phyloP scores from a whole-genome alignment of 1,140 invertebrate species.

The Yoshiicerus persimilis region DNA sequence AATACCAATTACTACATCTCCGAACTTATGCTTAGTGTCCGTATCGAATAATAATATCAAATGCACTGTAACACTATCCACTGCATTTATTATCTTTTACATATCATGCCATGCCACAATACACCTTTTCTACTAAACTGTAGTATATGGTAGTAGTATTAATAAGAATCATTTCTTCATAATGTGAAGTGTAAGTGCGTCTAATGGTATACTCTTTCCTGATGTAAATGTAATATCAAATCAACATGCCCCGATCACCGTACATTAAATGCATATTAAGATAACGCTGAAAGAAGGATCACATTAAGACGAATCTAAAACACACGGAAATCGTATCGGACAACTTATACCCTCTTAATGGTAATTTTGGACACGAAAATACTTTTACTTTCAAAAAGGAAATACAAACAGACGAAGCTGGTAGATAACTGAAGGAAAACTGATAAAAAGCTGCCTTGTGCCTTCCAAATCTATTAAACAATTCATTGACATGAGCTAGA shows the following conservation, averaged over 20 bases:
- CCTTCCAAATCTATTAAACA: background rate
- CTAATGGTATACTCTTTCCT: too few species aligned
- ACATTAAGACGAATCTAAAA: background rate
- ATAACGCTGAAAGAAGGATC: background rate
- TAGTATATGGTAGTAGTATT: too few species aligned
- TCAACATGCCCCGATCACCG: background rate
- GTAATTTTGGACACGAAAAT: background rate
- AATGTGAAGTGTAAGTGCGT: too few species aligned
- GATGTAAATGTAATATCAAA: too few species aligned
- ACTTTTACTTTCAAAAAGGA: constrained; percentile 7
- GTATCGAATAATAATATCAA: constrained; percentile 1
- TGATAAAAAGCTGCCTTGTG: background rate
- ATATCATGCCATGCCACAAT: too few species aligned
- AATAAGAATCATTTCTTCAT: too few species aligned
- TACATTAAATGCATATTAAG: background rate
- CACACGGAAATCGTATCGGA: background rate
- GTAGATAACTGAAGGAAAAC: background rate
- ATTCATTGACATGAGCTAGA: constrained; percentile 12
- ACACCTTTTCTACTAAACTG: background rate
- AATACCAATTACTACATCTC: background rate
- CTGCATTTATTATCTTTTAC: background rate
- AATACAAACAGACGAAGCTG: background rate
- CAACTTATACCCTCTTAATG: background rate
- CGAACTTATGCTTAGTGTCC: constrained; percentile 7
- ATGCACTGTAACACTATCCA: background rate